These are phyloP conservation scores for Furcifer pardalis DNA, from an alignment of 2,797 vertebrate species.

Conservation along the genomic window DNA sequence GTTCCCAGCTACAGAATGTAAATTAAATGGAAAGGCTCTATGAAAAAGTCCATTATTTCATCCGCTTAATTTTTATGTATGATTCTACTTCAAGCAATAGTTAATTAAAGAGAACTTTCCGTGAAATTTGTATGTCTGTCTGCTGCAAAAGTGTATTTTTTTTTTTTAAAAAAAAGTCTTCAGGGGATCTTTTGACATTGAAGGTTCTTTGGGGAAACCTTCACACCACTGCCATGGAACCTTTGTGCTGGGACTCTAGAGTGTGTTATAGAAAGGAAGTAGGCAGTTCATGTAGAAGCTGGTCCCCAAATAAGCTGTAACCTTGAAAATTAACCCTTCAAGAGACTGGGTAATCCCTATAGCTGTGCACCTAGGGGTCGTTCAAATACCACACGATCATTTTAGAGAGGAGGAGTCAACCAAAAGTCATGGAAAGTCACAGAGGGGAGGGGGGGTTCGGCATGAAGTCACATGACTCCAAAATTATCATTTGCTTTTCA, in stretches of 20 bases:
- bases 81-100: slow-evolving; percentile 31
- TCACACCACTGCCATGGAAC: too few relatives aligned
- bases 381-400: too few relatives aligned
- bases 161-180: background rate
- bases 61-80: slow-evolving; percentile 31
- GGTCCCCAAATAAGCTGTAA: too few relatives aligned
- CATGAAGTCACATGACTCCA: too few relatives aligned
- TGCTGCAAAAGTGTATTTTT: background rate
- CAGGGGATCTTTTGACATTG: background rate
- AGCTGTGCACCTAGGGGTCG: background rate
- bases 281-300: background rate
- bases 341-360: background rate
- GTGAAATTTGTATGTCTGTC: background rate
- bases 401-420: too few relatives aligned
- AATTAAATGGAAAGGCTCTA: slow-evolving; percentile 66
- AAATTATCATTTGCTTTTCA: too few relatives aligned
- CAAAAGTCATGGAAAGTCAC: too few relatives aligned
- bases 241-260: background rate
- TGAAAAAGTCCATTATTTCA: slow-evolving; percentile 62
- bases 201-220: background rate
- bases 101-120: slow-evolving; percentile 53
- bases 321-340: background rate
- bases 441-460: too few relatives aligned
- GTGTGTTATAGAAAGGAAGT: background rate
- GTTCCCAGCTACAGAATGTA: slow-evolving; percentile 56